Percentiles rank a stretch among this genome's conserved stretches.
These are phyloP conservation scores for Cydia strobilella DNA, from an alignment of 1,140 invertebrate species.

Conservation along the genomic window DNA sequence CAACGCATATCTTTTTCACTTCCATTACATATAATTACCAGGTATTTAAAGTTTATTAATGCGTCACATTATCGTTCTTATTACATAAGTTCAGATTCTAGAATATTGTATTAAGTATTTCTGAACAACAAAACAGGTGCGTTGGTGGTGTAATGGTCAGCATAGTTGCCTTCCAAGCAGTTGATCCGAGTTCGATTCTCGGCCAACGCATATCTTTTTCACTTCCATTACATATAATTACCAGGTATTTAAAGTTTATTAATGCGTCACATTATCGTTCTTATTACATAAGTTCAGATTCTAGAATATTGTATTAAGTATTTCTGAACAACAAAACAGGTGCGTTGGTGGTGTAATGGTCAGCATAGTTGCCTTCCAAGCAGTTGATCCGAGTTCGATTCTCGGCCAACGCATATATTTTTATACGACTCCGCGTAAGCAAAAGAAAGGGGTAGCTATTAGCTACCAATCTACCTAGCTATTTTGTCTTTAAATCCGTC, in stretches of 20 bases:
- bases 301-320: too few relatives aligned
- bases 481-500: too few relatives aligned
- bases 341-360: too few relatives aligned
- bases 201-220: constrained; percentile 80
- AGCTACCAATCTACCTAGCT: too few relatives aligned
- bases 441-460: too few relatives aligned
- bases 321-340: too few relatives aligned
- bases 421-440: background rate
- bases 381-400: constrained; percentile 3
- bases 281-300: background rate
- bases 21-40: too few relatives aligned
- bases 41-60: too few relatives aligned
- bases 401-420: constrained; percentile 80
- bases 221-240: background rate
- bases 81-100: too few relatives aligned
- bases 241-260: background rate
- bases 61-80: too few relatives aligned
- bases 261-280: background rate
- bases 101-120: too few relatives aligned
- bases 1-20: background rate
- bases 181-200: constrained; percentile 92
- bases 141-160: constrained; percentile 90
- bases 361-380: background rate
- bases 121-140: too few relatives aligned
- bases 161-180: constrained; percentile 93